A percentile compares a stretch with the other conserved stretches of the same genome.
phyloP scores from a whole-genome alignment of 2,888 invertebrate genomes.

The Clunio marinus region DNA sequence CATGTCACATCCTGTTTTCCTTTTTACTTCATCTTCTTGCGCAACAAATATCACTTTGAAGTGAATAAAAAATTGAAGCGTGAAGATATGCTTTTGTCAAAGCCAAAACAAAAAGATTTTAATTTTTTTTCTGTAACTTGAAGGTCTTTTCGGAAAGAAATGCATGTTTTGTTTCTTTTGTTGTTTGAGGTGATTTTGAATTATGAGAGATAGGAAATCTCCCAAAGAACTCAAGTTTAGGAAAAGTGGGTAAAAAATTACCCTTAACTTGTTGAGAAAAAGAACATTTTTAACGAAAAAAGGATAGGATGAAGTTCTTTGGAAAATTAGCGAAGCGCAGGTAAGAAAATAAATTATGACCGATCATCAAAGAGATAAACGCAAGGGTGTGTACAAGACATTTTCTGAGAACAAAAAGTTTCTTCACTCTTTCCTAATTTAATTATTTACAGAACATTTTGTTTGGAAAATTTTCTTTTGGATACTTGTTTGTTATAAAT shows the following conservation, averaged over 20 bases:
- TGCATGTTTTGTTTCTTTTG: neutral
- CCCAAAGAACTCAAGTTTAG: neutral
- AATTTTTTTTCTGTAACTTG: neutral
- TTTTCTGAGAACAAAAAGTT: constrained; percentile 15
- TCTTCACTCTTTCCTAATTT: constrained; percentile 23
- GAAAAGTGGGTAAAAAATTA: constrained; percentile 12
- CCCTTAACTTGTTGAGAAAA: constrained; percentile 35
- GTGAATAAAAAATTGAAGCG: constrained; percentile 36
- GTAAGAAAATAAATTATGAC: constrained; percentile 37
- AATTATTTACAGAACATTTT: constrained; percentile 33
- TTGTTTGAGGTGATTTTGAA: constrained; percentile 33
- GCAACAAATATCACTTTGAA: constrained; percentile 18
- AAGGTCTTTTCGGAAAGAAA: neutral
- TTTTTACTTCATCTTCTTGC: neutral
- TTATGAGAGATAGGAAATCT: constrained; percentile 15
- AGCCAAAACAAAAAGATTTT: neutral
- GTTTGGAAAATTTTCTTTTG: neutral
- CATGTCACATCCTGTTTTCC: constrained; percentile 35
- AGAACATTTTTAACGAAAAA: constrained; percentile 24
- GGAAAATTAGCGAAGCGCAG: constrained; percentile 39
- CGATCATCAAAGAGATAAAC: constrained; percentile 38
- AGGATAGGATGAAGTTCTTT: constrained; percentile 31
- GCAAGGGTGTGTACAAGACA: constrained; percentile 39
- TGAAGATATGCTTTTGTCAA: constrained; percentile 15
- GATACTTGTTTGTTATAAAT: constrained; percentile 33